Conservation (phyloP, 2,113 vertebrate species). For the Ameiurus melas region DNA sequence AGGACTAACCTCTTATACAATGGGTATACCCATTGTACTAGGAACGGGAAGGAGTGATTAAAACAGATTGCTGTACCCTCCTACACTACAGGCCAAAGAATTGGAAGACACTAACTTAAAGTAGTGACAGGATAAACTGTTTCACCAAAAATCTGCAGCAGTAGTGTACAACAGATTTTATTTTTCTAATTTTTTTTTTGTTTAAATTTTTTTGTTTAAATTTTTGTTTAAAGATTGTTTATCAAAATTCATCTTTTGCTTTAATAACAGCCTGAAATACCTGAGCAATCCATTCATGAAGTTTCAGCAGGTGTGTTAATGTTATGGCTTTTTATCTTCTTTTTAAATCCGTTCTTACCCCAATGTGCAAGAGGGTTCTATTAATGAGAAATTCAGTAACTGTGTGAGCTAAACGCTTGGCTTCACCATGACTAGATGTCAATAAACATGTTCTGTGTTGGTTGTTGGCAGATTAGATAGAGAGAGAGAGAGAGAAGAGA, state of each 20-base stretch:
- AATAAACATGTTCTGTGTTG: neutral
- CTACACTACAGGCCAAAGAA: neutral
- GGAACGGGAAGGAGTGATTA: conserved; percentile 4
- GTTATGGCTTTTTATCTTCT: neutral
- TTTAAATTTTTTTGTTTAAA: neutral
- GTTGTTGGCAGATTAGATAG: neutral
- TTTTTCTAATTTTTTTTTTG: neutral
- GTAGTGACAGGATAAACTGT: neutral
- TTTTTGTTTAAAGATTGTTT: neutral
- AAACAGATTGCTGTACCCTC: conserved; percentile 1
- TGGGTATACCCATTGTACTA: neutral
- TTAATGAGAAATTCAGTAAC: neutral
- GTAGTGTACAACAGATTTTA: neutral
- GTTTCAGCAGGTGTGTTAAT: neutral
- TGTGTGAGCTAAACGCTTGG: neutral
- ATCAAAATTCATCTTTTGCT: neutral
- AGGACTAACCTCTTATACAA: neutral
- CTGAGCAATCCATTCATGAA: neutral
- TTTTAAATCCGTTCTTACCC: neutral
- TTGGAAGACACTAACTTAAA: neutral
- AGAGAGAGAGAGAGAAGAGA: too few species aligned
- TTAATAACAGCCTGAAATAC: neutral
- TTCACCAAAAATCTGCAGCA: neutral
- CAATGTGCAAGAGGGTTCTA: neutral
- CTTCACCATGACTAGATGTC: neutral